Evolutionary conservation across 2,888 invertebrate genomes (phyloP).

Genomic region (Limnephilus auricula): DNA sequence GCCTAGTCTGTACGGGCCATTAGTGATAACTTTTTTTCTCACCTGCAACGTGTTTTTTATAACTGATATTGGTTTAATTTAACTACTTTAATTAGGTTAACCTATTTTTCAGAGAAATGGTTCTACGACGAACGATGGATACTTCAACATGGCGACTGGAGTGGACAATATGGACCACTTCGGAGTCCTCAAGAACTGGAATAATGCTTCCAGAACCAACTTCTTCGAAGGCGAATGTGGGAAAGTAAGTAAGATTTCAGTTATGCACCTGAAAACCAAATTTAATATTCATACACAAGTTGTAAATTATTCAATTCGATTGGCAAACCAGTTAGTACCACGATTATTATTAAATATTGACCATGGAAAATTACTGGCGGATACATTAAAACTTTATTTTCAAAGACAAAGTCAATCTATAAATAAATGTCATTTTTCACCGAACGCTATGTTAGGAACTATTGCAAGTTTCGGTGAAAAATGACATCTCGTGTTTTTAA

Average conservation of each 20-base stretch:
- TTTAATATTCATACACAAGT: not conserved
- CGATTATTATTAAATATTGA: not conserved
- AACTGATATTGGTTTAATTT: too few species aligned
- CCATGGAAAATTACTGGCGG: not conserved
- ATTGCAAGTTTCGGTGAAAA: too few species aligned
- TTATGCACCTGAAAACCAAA: conserved; percentile 1
- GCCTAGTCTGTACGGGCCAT: too few species aligned
- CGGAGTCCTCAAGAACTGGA: conserved; percentile 86
- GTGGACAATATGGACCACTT: conserved; percentile 79
- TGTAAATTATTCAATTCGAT: not conserved
- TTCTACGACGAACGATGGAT: conserved; percentile 84
- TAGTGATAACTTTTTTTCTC: too few species aligned
- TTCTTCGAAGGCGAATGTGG: conserved; percentile 70
- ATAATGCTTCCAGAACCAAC: conserved; percentile 73
- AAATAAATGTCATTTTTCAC: too few species aligned
- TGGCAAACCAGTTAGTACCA: not conserved
- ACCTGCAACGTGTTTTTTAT: too few species aligned
- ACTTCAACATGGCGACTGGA: conserved; percentile 87
- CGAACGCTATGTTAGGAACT: too few species aligned
- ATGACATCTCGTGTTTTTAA: too few species aligned
- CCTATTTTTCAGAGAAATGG: conserved; percentile 83
- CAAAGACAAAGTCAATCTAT: not conserved
- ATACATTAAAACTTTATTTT: not conserved
- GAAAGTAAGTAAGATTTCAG: conserved; percentile 67
- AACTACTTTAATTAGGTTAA: too few species aligned